Base-by-base conservation (phyloP, 2,113 vertebrate genomes). In the Cyprinus carpio region DNA sequence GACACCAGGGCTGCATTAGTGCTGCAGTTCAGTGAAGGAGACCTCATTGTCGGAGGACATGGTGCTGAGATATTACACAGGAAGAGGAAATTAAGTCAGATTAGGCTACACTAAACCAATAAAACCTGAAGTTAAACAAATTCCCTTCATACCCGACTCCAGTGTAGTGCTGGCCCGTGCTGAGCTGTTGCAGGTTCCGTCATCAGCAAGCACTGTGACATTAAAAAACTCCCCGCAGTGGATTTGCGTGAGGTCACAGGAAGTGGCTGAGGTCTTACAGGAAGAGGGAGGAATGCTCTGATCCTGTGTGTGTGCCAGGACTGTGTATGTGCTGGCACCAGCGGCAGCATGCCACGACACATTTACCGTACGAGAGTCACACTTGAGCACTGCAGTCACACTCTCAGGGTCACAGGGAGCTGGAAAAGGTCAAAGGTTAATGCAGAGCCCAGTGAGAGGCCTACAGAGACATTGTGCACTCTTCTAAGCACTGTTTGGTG, bases 321-420 rank as follows among this genome's bases (percentile, higher is more conserved):
- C 91, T 0, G 87, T 91, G 90, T 95, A 95, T 8, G 25, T 0
- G 4, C 40, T 43, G 10, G 93, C 93, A 56, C 94, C 94, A 0
- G 89, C 16, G 0, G 92, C 91, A 51, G 90, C 69, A 1, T 37
- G 58, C 95, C 95, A 96, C 0, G 58, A 91, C 78, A 95, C 92
- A 0, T 65, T 90, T 34, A 76, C 92, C 16, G 74, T 83, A 6
- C 86, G 90, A 3, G 91, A 84, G 43, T 54, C 7, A 71, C 95
- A 96, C 60, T 91, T 54, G 78, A 93, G 46, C 25, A 49, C 2
- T 29, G 91, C 88, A 0, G 37, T 0, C 49, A 94, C 87, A 4
- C 90, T 88, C 58, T 88, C 81, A 8, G 94, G 94, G 37, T 92
- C 87, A 76, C 95, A 96, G 15, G 95, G 95, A 9, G 90, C 95